Evolutionary conservation across 2,113 vertebrate genomes (phyloP).

Genomic region (Fulica atra): DNA sequence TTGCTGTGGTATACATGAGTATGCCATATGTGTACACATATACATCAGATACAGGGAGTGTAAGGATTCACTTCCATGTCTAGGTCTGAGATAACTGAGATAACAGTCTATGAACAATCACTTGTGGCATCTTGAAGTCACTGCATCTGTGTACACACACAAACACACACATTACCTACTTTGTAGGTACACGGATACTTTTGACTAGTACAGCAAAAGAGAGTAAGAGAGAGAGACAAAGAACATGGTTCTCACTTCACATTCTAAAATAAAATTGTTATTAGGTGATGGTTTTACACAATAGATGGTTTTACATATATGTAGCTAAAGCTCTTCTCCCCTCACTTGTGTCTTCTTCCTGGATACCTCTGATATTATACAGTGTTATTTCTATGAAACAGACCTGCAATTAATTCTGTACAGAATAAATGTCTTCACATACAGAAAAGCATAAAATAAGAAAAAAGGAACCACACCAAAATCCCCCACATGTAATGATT

Average conservation of each 20-base stretch:
- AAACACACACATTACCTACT: not conserved
- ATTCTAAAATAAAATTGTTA: not conserved
- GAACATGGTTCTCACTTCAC: not conserved
- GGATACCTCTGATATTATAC: not conserved
- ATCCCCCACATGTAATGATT: not conserved
- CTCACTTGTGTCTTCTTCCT: not conserved
- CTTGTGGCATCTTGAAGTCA: not conserved
- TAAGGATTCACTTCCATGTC: not conserved
- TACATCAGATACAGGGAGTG: not conserved
- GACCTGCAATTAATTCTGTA: not conserved
- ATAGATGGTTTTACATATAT: not conserved
- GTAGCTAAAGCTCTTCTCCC: not conserved
- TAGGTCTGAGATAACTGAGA: not conserved
- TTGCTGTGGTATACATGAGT: not conserved
- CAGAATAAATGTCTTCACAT: not conserved
- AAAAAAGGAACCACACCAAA: not conserved
- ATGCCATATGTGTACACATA: not conserved
- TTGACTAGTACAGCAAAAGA: not conserved
- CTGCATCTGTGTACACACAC: not conserved
- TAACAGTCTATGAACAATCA: not conserved
- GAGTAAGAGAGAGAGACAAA: not conserved
- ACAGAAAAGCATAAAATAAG: not conserved
- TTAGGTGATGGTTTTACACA: not conserved
- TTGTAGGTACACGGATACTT: not conserved
- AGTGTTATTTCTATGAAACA: not conserved